phyloP scores from a whole-genome alignment of 1,140 invertebrate genomes.

The Grapholita molesta region DNA sequence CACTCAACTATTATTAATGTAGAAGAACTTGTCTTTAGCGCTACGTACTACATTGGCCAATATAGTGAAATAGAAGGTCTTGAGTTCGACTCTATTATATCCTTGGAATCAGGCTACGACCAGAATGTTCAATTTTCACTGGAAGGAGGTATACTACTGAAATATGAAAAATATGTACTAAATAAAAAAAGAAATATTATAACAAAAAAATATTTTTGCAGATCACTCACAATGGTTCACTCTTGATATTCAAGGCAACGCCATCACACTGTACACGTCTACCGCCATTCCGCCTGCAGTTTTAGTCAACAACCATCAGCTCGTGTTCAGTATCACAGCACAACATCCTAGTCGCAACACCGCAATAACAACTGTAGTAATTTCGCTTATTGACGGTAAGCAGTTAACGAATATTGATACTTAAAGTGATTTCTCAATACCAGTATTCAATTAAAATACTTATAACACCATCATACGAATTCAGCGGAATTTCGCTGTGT shows the following conservation, averaged over 20 bases:
- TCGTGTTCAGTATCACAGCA: slow-evolving; percentile 21
- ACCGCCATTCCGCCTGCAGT: slow-evolving; percentile 23
- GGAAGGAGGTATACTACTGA: neutral
- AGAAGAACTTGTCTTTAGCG: neutral
- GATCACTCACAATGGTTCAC: slow-evolving; percentile 28
- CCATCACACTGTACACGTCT: slow-evolving; percentile 16
- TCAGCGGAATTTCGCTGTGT: too few species aligned
- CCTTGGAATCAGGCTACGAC: neutral
- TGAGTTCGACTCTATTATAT: neutral
- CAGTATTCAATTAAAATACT: too few species aligned
- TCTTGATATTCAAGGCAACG: neutral
- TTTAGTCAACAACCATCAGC: slow-evolving; percentile 24
- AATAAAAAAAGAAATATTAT: neutral
- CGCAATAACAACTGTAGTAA: slow-evolving; percentile 27
- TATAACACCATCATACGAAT: too few species aligned
- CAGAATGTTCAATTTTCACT: neutral
- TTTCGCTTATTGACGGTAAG: slow-evolving; percentile 27
- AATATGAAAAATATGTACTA: too few species aligned
- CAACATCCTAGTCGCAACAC: neutral
- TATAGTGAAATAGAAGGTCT: neutral
- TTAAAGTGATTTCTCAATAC: too few species aligned
- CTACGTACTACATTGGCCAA: neutral
- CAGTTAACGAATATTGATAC: too few species aligned
- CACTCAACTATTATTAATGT: too few species aligned
- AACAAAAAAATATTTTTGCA: neutral